These are phyloP conservation scores for Cichladusa arquata DNA, from an alignment of 2,113 vertebrate species.

Conservation along the genomic window DNA sequence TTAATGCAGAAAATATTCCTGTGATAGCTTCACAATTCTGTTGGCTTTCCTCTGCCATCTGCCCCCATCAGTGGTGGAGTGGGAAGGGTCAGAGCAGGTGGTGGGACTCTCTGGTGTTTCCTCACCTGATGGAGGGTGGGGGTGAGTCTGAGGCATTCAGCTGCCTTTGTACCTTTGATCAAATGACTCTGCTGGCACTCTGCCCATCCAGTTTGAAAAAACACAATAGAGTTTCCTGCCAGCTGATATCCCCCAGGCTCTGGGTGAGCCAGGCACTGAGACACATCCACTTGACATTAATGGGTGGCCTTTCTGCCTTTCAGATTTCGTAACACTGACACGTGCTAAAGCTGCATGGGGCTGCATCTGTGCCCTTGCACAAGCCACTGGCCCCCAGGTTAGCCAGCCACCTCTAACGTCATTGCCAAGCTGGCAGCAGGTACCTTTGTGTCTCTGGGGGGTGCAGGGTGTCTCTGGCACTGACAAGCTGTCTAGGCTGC, in stretches of 20 bases:
- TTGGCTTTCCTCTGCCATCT: neutral
- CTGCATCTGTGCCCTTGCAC: neutral
- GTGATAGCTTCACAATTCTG: neutral
- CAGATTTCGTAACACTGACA: neutral
- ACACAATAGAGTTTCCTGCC: accelerated
- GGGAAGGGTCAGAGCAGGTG: neutral
- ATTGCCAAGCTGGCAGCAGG: neutral
- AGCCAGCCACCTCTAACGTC: neutral
- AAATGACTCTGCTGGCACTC: neutral
- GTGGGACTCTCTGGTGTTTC: neutral
- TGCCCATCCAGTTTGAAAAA: neutral
- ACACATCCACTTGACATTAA: neutral
- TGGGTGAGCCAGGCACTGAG: neutral
- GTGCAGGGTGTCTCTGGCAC: neutral
- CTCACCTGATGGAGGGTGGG: neutral
- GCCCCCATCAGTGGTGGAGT: neutral
- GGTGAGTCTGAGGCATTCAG: neutral
- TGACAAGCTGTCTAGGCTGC: neutral
- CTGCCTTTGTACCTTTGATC: neutral
- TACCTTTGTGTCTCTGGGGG: neutral
- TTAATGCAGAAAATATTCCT: neutral
- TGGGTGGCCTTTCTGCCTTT: neutral
- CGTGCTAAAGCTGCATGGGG: accelerated
- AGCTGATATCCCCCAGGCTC: neutral
- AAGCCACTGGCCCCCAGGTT: neutral